Conservation (phyloP, 2,797 vertebrate genomes). For the Micropoecilia bifurca region DNA sequence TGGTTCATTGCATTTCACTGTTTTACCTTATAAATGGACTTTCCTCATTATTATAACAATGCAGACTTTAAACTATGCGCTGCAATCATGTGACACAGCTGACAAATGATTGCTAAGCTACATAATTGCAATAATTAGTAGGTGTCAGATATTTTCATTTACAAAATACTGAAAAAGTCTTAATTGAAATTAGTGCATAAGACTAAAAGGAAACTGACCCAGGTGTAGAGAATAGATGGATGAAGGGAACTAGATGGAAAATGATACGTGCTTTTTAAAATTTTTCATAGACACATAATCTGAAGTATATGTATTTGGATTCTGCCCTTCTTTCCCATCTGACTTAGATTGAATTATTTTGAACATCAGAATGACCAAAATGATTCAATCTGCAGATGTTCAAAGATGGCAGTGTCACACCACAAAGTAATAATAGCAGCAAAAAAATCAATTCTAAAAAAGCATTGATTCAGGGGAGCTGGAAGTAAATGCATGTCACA, state of each 20-base stretch:
- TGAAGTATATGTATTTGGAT: not conserved
- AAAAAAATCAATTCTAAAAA: not conserved
- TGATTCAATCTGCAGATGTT: not conserved
- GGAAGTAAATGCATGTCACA: not conserved
- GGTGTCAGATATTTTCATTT: slow-evolving; percentile 12
- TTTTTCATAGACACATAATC: not conserved
- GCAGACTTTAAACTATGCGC: not conserved
- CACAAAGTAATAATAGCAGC: not conserved
- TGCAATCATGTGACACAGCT: slow-evolving; percentile 38
- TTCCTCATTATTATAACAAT: slow-evolving; percentile 38
- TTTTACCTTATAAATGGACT: slow-evolving; percentile 20
- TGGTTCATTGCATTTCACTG: slow-evolving; percentile 9
- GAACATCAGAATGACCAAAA: not conserved
- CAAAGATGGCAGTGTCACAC: not conserved
- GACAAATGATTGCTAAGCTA: too few relatives aligned
- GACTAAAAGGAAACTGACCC: not conserved
- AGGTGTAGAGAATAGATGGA: not conserved
- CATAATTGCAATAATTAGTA: slow-evolving; percentile 30
- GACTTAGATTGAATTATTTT: not conserved
- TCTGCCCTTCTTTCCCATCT: not conserved
- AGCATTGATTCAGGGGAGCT: not conserved
- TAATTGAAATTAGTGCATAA: slow-evolving; percentile 7
- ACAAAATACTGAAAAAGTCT: not conserved
- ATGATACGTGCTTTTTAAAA: not conserved
- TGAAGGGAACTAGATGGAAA: not conserved